Evolutionary conservation across 2,797 vertebrate genomes (phyloP).

Genomic region (Crenichthys baileyi): DNA sequence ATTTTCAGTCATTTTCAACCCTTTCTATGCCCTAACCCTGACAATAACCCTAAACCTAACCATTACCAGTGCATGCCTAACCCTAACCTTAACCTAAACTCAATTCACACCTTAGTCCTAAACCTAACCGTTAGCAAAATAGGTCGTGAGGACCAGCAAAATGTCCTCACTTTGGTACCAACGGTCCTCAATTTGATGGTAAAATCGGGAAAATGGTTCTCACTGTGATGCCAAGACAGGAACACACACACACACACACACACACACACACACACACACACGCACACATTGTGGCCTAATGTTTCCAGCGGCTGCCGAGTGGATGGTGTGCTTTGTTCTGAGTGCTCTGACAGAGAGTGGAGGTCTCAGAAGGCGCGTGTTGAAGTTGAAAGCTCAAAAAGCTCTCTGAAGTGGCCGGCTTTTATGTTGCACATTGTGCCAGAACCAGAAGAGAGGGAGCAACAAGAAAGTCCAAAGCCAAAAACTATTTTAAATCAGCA

Average conservation of each 20-base stretch:
- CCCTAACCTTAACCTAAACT: no score
- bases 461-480: constrained; percentile 49
- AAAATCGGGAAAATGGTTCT: no score
- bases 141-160: no score
- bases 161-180: no score
- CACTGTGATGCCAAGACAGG: no score
- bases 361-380: constrained; percentile 73
- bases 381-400: constrained; percentile 78
- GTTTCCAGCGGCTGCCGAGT: constrained; percentile 63
- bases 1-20: no score
- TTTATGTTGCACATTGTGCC: constrained; percentile 74
- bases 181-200: no score
- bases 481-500: constrained; percentile 53
- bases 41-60: no score
- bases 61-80: no score
- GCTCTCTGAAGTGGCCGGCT: constrained; percentile 79
- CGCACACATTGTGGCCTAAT: constrained; percentile 34
- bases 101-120: no score
- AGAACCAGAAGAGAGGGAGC: constrained; percentile 50
- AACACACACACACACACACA: constrained; percentile 9
- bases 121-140: no score
- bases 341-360: constrained; percentile 72
- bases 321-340: constrained; percentile 72
- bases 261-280: constrained; percentile 28
- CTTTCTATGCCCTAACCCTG: no score